Evolutionary conservation across 2,888 invertebrate genomes (phyloP).

Genomic region (Mythimna lalbum): DNA sequence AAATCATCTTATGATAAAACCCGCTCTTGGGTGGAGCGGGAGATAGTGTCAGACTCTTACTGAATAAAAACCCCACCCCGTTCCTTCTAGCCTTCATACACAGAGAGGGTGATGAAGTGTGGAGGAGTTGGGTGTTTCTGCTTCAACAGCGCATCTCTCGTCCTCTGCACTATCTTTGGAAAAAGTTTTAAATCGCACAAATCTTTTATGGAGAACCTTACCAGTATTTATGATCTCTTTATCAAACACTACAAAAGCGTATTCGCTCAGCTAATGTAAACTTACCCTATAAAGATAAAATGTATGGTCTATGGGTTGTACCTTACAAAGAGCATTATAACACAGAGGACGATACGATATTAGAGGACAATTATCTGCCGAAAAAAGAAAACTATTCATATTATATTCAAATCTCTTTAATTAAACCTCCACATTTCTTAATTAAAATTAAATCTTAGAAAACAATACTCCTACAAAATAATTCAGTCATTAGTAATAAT

Average conservation of each 20-base stretch:
- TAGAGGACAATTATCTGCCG: background rate
- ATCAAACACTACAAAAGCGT: background rate
- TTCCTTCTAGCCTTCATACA: too few species aligned
- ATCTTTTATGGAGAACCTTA: too few species aligned
- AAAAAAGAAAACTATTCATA: constrained; percentile 2
- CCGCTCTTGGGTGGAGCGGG: too few species aligned
- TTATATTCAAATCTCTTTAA: constrained; percentile 51
- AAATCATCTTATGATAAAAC: too few species aligned
- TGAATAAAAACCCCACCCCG: too few species aligned
- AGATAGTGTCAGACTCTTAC: too few species aligned
- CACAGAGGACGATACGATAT: background rate
- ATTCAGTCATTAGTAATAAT: constrained; percentile 57
- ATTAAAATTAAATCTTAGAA: constrained; percentile 58
- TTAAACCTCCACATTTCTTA: constrained; percentile 56
- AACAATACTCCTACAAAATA: constrained; percentile 60
- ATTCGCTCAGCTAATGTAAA: constrained; percentile 22
- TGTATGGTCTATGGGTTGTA: constrained; percentile 19
- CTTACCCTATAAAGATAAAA: constrained; percentile 35
- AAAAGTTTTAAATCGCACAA: too few species aligned
- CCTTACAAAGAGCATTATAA: constrained; percentile 18
- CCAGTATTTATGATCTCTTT: background rate
- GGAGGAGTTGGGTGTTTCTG: too few species aligned
- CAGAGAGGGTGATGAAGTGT: too few species aligned
- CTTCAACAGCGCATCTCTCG: too few species aligned
- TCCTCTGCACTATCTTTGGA: too few species aligned